A percentile compares a stretch with the other conserved stretches of the same genome.
phyloP scores from a whole-genome alignment of 2,113 vertebrate genomes.

The Thermophis baileyi region DNA sequence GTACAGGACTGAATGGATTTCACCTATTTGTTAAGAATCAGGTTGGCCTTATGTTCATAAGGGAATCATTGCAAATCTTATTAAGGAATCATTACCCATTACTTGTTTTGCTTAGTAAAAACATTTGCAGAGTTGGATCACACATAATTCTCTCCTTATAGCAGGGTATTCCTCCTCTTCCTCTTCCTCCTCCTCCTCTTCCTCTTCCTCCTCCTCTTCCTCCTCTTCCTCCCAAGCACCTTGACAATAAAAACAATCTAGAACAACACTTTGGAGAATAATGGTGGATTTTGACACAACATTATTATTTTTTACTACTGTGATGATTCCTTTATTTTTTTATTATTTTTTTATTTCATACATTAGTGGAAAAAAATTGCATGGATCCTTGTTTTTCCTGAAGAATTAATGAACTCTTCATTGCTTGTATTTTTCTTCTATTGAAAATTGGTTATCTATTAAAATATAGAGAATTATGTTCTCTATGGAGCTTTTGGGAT shows the following conservation, averaged over 20 bases:
- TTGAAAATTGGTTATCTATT: neutral
- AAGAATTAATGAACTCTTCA: neutral
- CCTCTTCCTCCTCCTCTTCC: too few relatives aligned
- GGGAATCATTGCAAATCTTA: neutral
- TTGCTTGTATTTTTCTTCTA: neutral
- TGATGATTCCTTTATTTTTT: neutral
- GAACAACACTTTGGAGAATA: neutral
- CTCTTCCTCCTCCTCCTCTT: too few relatives aligned
- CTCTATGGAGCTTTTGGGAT: slow-evolving; percentile 5
- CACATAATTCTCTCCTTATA: neutral
- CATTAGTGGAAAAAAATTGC: neutral
- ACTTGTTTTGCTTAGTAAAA: neutral
- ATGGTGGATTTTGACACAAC: neutral
- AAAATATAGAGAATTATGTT: neutral
- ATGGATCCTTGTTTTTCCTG: accelerated
- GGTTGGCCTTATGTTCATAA: neutral
- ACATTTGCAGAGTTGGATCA: neutral
- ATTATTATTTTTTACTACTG: neutral
- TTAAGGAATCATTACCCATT: neutral
- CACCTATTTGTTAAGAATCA: neutral
- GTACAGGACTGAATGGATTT: neutral
- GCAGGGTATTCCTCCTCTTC: neutral
- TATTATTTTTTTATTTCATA: neutral
- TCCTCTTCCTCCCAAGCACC: neutral
- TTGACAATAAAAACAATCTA: neutral